phyloP scores from a whole-genome alignment of 1,140 invertebrate species.

The Protaetia brevitarsis region DNA sequence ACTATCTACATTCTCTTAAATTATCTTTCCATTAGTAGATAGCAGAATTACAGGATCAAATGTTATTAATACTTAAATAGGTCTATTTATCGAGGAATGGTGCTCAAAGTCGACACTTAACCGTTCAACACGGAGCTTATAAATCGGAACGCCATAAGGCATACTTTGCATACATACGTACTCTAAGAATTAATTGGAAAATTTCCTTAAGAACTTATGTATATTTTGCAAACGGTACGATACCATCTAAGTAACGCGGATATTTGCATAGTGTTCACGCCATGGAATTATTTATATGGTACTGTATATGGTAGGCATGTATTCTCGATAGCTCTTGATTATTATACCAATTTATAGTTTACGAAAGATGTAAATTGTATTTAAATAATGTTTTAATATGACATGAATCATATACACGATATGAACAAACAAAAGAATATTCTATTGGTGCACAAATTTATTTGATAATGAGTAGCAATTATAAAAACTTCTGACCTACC shows the following conservation, averaged over 20 bases:
- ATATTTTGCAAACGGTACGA: background rate
- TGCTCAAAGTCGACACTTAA: too few relatives aligned
- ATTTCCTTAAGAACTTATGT: slow-evolving; percentile 1
- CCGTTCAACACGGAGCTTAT: background rate
- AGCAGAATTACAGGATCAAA: too few relatives aligned
- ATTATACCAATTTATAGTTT: background rate
- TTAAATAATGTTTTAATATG: slow-evolving; percentile 4
- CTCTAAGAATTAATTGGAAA: slow-evolving; percentile 6
- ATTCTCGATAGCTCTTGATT: background rate
- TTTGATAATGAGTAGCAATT: too few relatives aligned
- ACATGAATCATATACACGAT: too few relatives aligned
- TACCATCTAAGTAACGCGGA: background rate
- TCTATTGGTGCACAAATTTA: too few relatives aligned
- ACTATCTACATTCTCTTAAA: too few relatives aligned
- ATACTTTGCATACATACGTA: background rate
- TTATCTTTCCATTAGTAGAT: too few relatives aligned
- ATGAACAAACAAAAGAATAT: too few relatives aligned
- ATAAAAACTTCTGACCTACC: too few relatives aligned
- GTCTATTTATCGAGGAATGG: background rate
- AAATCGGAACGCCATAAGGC: background rate
- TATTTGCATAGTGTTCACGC: background rate
- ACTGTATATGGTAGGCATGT: too few relatives aligned
- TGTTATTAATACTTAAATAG: too few relatives aligned
- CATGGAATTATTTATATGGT: background rate
- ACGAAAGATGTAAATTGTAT: background rate